Base-by-base conservation (phyloP, 23 tunicate species). In the Trididemnum miniatum region DNA sequence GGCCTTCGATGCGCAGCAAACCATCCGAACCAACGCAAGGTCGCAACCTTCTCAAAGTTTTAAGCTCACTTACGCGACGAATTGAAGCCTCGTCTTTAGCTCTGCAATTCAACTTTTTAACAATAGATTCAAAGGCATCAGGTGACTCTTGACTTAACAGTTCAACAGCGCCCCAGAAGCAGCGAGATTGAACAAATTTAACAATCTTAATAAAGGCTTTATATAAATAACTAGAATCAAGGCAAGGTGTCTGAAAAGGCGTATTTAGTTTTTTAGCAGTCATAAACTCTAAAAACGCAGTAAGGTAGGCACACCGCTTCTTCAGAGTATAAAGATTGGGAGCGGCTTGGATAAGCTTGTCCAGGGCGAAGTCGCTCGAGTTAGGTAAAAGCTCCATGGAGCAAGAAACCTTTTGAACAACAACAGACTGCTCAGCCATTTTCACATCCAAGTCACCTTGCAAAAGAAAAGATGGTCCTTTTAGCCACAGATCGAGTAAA, bases 1-100 rank as follows among this genome's bases (percentile, higher is more conserved):
- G 79, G 30, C 79, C 79, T 30, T 73, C 79, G 22, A 39, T 1
- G 5, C 30, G 79, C 20, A 73, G 59, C 9, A 32, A 3, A 2
- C 26, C 26, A 2, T 38, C 57, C 2, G 30, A 2, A 5, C 24
- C 79, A 2, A 73, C 59, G 59, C 79, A 73, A 25, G 79, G 59
- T 39, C 59, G 30, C 18, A 22, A 73, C 5, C 38, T 73, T 20
- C 24, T 37, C 29, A 73, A 73, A 20, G 59, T 20, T 4, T 23
- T 38, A 15, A 73, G 7, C 24, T 73, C 57, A 22, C 38, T 73
- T 22, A 73, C 37, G 3, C 26, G 29, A 20, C 67, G 75, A 9
- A 12, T 38, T 73, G 4, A 2, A 37, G 37, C 59, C 18, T 27
- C 1, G 24, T 73, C 24, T 15, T 27, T 39, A 5, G 59, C 57